phyloP scores from a whole-genome alignment of 2,888 invertebrate genomes.

The Acanthosepion esculentum region DNA sequence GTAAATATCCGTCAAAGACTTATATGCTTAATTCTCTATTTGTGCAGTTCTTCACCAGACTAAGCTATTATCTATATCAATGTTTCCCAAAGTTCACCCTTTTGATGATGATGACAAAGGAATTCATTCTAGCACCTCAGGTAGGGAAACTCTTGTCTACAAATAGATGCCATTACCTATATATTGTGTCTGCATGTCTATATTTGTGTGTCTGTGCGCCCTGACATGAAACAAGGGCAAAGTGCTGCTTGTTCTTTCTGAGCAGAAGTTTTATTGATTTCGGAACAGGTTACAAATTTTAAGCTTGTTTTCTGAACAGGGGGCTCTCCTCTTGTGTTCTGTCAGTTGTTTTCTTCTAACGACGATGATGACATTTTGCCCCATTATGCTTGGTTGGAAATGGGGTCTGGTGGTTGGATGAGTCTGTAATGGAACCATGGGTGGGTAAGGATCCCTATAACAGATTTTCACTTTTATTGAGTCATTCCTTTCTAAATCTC shows the following conservation, averaged over 20 bases:
- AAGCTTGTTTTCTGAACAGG: not conserved
- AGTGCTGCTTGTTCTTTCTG: not conserved
- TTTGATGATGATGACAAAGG: too few relatives aligned
- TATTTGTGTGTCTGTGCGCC: too few relatives aligned
- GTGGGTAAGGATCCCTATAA: not conserved
- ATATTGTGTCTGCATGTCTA: too few relatives aligned
- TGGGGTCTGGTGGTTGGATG: not conserved
- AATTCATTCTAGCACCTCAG: too few relatives aligned
- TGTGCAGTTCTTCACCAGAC: too few relatives aligned
- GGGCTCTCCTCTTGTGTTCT: not conserved
- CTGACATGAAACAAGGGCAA: not conserved
- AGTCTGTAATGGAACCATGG: not conserved
- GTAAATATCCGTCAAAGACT: too few relatives aligned
- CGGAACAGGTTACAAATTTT: not conserved
- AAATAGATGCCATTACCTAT: too few relatives aligned
- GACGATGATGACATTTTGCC: not conserved
- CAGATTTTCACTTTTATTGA: not conserved
- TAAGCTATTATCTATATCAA: too few relatives aligned
- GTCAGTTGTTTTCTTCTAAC: not conserved
- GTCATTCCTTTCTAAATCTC: conserved; percentile 21
- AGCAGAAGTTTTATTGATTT: not conserved
- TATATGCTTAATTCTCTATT: too few relatives aligned
- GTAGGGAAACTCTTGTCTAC: too few relatives aligned
- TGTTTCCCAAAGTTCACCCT: too few relatives aligned
- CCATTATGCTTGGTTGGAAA: not conserved